Evolutionary conservation across 1,140 invertebrate genomes (phyloP), one percentile per base, ranked within the genome.

Genomic region (Camponotus floridanus): DNA sequence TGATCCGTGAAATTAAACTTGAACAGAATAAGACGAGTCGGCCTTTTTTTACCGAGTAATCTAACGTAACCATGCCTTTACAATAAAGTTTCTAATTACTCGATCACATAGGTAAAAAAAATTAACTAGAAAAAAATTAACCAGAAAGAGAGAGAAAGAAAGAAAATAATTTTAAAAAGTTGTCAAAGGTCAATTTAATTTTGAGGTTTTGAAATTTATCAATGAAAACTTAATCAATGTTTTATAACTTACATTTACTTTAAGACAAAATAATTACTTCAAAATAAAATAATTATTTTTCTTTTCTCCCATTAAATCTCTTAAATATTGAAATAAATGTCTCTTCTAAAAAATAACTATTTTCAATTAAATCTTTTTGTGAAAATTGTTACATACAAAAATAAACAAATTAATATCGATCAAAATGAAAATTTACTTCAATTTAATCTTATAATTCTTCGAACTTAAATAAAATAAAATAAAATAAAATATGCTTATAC

Each of bases 1-100:
- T 31, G 67, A 81, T 31, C 33, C 55, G 39, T 42, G 55, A 81
- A 81, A 73, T 74, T 61, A 83, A 31, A 71, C 15, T 80, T 71
- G 57, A 80, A 15, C 48, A 21, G 15, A 51, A 21, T 36, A 70
- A 80, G 39, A 61, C 31, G 39, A 61, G 48, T 48, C 26, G 33
- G 18, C 62, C 31, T 73, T 15, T 45, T 45, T 73, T 61, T 26
- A 33, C 55, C n/a, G 48, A 70, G 8, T 48, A 61, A 73, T 83
- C 62, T 65, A 18, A 78, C 59, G 33, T 70, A n/a, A 48, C 51
- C 9, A 15, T 9, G n/a, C 6, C 39, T 59, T 42, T 39, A 18
- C 15, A 21, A 57, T 61, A 39, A 74, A 64, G 45, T 6, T 78
- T 26, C 9, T 7, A 78, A 78, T 39, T 42, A 78, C 11, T 21